Evolutionary conservation across 1,140 invertebrate species (phyloP), one percentile per base, ranked within the genome.

Genomic region (Bombus impatiens): DNA sequence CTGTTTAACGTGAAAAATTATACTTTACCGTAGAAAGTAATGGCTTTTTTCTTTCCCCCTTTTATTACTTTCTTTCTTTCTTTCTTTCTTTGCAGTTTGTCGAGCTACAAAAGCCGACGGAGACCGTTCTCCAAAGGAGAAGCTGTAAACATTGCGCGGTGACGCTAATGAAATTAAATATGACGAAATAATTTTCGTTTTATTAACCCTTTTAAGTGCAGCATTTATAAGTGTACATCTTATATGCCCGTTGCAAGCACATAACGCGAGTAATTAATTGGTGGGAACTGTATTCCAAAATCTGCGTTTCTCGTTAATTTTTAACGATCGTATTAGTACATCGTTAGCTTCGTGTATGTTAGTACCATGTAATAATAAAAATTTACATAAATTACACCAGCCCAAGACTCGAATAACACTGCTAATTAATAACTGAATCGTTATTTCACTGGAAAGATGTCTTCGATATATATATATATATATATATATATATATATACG

Each of bases 111-210:
- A 40, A 28, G 37, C 10, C 25, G 4, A 12, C 37, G 68, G 25
- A 28, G 40, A 28, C 37, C 68, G 37, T 70, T 70, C 37, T 37
- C 35, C 35, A 40, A 28, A 13, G 37, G 35, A 28, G 37, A 40
- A 40, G 37, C 25, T 71, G 37, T 71, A 71, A 71, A 40, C 68
- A 40, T 13, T 28, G 37, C 68, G 12, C 22, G 35, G 25, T 13
- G 22, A 70, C n/a, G 22, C 22, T 79, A 79, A 79, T 70, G 65
- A 68, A 47, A 79, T 35, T 13, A 79, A 79, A 47, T 68, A 79
- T 25, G 62, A 44, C 42, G 37, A 68, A 47, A 67, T 35, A 70
- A 68, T 68, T 47, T 18, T 28, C 12, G 28, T 72, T 72, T 72
- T 72, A 72, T 72, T 42, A n/a, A 40, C 40, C 40, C 59, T 12